Evolutionary conservation across 2,888 invertebrate species (phyloP), one percentile per base, ranked within the genome.

Genomic region (Synergus itoensis): DNA sequence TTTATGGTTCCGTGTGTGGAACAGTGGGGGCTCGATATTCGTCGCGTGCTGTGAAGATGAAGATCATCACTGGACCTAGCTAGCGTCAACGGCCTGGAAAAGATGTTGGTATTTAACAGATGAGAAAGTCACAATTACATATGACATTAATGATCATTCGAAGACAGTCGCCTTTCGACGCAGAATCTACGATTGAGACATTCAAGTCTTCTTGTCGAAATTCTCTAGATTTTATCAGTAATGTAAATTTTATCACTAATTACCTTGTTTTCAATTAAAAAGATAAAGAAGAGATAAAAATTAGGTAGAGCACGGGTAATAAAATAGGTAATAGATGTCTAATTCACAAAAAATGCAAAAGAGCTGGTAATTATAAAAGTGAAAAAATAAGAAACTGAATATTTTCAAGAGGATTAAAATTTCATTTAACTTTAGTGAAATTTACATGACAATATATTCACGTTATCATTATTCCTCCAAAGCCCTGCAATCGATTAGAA

Each of bases 1-100:
- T 87, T 85, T 85, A 86, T 87, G 81, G 82, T 85, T 85, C 86
- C 84, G 84, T 85, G 84, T 85, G 82, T 84, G 85, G 76, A 82
- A 8, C 60, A 62, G n/a, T 21, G 41, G 43, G 67, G 12, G 21
- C 28, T 48, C 16, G 21, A 36, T 69, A 28, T 14, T 53, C 16
- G 53, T 48, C 36, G 73, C 73, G 73, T 73, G 73, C 73, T 73
- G 73, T n/a, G 73, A 73, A 53, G 36, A 53, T 28, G 48, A 48
- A 16, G 36, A 53, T 36, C 28, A 73, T 36, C 45, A 28, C 48
- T 73, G 48, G 41, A 43, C 41, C 43, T 65, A 41, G n/a, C 41
- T 41, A 65, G 43, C 41, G 65, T 65, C 65, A 65, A 65, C 41
- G 65, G 43, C 43, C 65, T 41, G 41, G n/a, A 43, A 9, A 16